Evolutionary conservation across 53 echinoderm and acorn worm species (phyloP).

Genomic region (Holothuria scabra): DNA sequence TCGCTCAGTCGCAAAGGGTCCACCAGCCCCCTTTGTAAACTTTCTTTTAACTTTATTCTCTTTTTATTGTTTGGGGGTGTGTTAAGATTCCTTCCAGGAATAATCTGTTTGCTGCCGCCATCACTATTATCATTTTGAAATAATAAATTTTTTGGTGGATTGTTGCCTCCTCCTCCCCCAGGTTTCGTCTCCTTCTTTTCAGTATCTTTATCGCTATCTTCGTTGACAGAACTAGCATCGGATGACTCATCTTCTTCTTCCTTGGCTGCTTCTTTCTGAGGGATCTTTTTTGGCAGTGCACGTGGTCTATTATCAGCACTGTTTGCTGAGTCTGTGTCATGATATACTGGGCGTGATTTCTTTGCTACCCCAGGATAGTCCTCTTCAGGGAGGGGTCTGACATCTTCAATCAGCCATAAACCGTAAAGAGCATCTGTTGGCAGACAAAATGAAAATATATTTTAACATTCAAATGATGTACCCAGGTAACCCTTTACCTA

Average conservation of each 20-base stretch:
- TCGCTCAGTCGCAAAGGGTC: slow-evolving; percentile 60
- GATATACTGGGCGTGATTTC: slow-evolving; percentile 12
- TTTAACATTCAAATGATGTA: too few relatives aligned
- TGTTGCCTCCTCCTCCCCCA: neutral
- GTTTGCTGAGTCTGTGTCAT: slow-evolving; percentile 30
- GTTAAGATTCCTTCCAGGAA: slow-evolving; percentile 28
- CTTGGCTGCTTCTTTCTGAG: slow-evolving; percentile 43
- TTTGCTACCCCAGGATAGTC: slow-evolving; percentile 66
- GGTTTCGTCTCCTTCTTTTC: slow-evolving; percentile 1
- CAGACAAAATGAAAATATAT: neutral
- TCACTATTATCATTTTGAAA: slow-evolving; percentile 6
- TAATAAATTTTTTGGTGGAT: slow-evolving; percentile 2
- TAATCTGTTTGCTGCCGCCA: slow-evolving; percentile 6
- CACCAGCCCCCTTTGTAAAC: slow-evolving; percentile 9
- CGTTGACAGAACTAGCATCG: slow-evolving; percentile 24
- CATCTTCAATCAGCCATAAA: slow-evolving; percentile 86
- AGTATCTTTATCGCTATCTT: neutral
- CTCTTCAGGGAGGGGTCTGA: slow-evolving; percentile 63
- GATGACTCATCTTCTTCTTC: slow-evolving; percentile 51
- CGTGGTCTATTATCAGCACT: neutral
- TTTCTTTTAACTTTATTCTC: slow-evolving; percentile 12
- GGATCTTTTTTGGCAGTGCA: neutral
- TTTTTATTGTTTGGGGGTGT: slow-evolving; percentile 23
- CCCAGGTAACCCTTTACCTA: too few relatives aligned
- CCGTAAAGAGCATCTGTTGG: slow-evolving; percentile 80